These are phyloP conservation scores for Arvicanthis niloticus DNA, from an alignment of 2,113 vertebrate species.

Conservation along the genomic window DNA sequence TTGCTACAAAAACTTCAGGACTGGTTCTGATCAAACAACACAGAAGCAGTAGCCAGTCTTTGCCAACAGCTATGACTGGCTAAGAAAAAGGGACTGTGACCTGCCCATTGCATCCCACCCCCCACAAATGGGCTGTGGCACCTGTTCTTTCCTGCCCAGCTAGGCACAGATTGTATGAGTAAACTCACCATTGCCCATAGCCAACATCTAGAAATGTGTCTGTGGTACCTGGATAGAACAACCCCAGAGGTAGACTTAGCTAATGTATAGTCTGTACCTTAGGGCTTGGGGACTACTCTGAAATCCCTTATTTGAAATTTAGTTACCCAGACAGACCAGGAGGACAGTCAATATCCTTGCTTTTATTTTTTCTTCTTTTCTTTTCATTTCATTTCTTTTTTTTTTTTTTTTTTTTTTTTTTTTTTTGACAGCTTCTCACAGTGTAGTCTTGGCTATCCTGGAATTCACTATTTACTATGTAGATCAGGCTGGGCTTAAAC, in stretches of 20 bases:
- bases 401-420: no score
- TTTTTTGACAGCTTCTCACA: neutral
- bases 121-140: neutral
- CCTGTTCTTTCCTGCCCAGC: neutral
- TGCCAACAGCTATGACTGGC: neutral
- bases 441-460: neutral
- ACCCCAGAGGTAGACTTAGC: neutral
- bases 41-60: neutral
- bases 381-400: no score
- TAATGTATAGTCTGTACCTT: neutral
- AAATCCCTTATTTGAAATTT: neutral
- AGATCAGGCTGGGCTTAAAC: neutral
- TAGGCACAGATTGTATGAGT: neutral
- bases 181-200: neutral
- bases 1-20: neutral
- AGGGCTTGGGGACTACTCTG: neutral
- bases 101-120: neutral
- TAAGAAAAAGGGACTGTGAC: neutral
- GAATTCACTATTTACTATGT: neutral
- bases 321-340: neutral
- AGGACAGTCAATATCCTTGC: neutral
- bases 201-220: neutral
- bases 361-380: no score
- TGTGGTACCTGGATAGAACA: neutral
- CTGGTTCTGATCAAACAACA: neutral